Evolutionary conservation across 2,797 vertebrate species (phyloP), one percentile per base, ranked within the genome.

Genomic region (Pangasius sanitwongsei): DNA sequence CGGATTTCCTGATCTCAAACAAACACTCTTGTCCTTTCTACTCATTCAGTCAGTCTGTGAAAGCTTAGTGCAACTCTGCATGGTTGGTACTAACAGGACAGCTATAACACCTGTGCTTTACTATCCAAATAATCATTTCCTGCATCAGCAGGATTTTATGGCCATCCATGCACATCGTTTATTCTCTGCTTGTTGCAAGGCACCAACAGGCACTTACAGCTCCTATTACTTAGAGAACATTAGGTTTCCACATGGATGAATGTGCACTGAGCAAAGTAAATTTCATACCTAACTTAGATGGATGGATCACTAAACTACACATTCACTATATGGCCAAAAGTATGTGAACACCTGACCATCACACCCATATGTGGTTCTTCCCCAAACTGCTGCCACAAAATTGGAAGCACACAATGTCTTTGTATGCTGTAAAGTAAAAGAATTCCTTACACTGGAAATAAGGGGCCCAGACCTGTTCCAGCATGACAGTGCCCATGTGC

Each of bases 171-270:
- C 91, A 93, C 92, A 90, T 86, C 86, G 90, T 91, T 89, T 91
- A 72, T 86, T 91, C 85, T 83, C 89, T 87, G 85, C 85, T 85
- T 90, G 86, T 44, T 63, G 85, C 81, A 91, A 87, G 75, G 85
- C 63, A 87, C 86, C 88, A 44, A 4, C 85, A 53, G 92, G 85
- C 89, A 89, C 88, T 74, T 91, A 84, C 91, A 92, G 94, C 93
- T 2, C 89, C 90, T 91, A 92, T 95, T 95, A 94, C 90, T 91
- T 87, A 91, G 92, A 95, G 92, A 92, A 95, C 92, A 93, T 91
- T 81, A 69, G 90, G 90, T 90, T 88, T 67, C 86, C 53, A 83
- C 83, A 87, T 90, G 67, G 89, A 88, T 90, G 57, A 83, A 65
- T 83, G 81, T 85, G 89, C 89, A 83, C 82, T 1, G 41, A 18